A percentile compares a stretch with the other conserved stretches of the same genome.
Evolutionary conservation across 1,140 invertebrate genomes (phyloP).

Genomic region (Cyclina sinensis): DNA sequence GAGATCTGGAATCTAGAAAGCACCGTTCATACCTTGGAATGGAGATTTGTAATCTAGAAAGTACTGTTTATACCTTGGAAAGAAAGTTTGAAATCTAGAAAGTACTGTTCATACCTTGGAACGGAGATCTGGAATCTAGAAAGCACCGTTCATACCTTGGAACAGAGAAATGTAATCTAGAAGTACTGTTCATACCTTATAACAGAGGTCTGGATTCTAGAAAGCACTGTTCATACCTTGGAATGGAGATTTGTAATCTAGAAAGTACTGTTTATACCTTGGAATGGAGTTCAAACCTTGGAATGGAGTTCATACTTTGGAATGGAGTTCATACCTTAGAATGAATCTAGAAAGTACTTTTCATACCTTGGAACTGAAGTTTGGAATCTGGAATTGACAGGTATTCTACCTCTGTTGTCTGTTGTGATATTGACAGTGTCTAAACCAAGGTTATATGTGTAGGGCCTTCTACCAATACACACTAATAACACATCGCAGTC

Average conservation of each 20-base stretch:
- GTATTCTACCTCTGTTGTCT: slow-evolving; percentile 97
- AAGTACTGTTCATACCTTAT: neutral
- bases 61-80: too few relatives aligned
- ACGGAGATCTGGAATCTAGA: too few relatives aligned
- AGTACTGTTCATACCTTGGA: too few relatives aligned
- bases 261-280: too few relatives aligned
- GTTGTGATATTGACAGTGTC: slow-evolving; percentile 97
- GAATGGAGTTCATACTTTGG: neutral
- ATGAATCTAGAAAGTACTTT: neutral
- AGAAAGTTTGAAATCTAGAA: too few relatives aligned
- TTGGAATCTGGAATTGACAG: slow-evolving; percentile 98
- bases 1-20: too few relatives aligned
- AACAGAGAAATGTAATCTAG: neutral
- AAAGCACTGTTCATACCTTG: too few relatives aligned
- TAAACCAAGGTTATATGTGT: slow-evolving; percentile 96
- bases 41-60: too few relatives aligned
- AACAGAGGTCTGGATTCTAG: too few relatives aligned
- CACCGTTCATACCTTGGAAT: too few relatives aligned
- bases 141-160: too few relatives aligned
- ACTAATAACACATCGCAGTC: slow-evolving; percentile 97
- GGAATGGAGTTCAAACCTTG: neutral
- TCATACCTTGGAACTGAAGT: slow-evolving; percentile 95
- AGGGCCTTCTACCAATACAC: slow-evolving; percentile 98
- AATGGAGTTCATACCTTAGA: neutral
- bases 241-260: too few relatives aligned